Percentiles rank a stretch among this genome's conserved stretches.
Conservation (phyloP, 2,113 vertebrate genomes). For the Pituophis catenifer region DNA sequence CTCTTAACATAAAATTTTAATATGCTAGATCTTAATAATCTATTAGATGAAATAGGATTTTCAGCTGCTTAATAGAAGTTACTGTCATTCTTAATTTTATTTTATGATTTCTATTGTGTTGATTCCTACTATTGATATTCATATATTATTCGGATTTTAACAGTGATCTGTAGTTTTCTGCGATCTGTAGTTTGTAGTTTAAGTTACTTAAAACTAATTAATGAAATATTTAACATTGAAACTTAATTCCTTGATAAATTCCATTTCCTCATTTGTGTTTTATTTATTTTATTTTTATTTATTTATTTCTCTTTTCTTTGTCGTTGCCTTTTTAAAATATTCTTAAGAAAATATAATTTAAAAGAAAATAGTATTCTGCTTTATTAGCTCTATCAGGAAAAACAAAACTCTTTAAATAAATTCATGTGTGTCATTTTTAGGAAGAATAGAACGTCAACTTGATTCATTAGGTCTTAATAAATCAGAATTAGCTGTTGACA, state of each 20-base stretch:
- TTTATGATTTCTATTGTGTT: not conserved
- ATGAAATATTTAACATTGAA: not conserved
- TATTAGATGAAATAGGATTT: not conserved
- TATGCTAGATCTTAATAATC: not conserved
- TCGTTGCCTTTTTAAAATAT: not conserved
- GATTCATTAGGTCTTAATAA: conserved; percentile 50
- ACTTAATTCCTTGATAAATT: not conserved
- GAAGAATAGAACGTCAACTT: conserved; percentile 72
- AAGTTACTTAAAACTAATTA: not conserved
- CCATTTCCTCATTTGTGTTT: not conserved
- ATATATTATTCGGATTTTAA: not conserved
- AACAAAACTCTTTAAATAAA: not conserved
- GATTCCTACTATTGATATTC: not conserved
- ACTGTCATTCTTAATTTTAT: not conserved
- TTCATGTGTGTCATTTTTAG: conserved; percentile 62
- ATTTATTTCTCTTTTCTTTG: not conserved
- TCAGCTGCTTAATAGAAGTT: not conserved
- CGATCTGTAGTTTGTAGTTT: not conserved
- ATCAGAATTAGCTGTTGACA: conserved; percentile 55
- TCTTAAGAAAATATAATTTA: not conserved
- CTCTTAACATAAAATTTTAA: not conserved
- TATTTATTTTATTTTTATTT: not conserved
- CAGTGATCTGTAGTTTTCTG: not conserved
- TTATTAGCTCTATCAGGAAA: not conserved
- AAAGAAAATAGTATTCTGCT: not conserved